Evolutionary conservation across 2,888 invertebrate species (phyloP).

Genomic region (Portevinia maculata): DNA sequence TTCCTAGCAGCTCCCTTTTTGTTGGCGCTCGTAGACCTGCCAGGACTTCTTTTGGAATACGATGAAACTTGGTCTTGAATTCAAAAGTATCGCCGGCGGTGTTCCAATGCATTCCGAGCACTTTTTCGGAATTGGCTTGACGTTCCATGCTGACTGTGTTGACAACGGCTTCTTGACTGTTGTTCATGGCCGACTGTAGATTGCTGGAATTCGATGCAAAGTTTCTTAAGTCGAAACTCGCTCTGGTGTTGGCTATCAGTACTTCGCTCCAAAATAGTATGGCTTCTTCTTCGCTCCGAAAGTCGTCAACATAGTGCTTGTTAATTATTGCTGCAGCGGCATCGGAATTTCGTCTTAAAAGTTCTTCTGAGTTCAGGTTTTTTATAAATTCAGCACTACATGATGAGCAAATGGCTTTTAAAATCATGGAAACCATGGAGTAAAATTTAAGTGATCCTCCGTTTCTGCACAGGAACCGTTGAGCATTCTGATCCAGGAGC

Average conservation of each 20-base stretch:
- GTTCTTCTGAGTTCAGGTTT: background rate
- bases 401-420: no score
- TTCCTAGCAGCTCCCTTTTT: slow-evolving; percentile 39
- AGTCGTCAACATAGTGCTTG: background rate
- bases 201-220: slow-evolving; percentile 17
- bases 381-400: background rate
- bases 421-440: background rate
- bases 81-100: slow-evolving; percentile 12
- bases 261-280: slow-evolving; percentile 3
- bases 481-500: background rate
- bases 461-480: background rate
- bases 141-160: slow-evolving; percentile 12
- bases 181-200: background rate
- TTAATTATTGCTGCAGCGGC: slow-evolving; percentile 29
- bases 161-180: no score
- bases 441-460: background rate
- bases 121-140: slow-evolving; percentile 15
- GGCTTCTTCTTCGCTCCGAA: slow-evolving; percentile 26
- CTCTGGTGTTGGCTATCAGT: background rate
- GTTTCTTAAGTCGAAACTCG: slow-evolving; percentile 21
- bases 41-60: slow-evolving; percentile 13
- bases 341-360: no score
- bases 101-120: slow-evolving; percentile 7
- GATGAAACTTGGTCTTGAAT: slow-evolving; percentile 31
- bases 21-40: slow-evolving; percentile 25